phyloP scores from a whole-genome alignment of 2,797 vertebrate genomes.

The Sebastes kiyomatsui region DNA sequence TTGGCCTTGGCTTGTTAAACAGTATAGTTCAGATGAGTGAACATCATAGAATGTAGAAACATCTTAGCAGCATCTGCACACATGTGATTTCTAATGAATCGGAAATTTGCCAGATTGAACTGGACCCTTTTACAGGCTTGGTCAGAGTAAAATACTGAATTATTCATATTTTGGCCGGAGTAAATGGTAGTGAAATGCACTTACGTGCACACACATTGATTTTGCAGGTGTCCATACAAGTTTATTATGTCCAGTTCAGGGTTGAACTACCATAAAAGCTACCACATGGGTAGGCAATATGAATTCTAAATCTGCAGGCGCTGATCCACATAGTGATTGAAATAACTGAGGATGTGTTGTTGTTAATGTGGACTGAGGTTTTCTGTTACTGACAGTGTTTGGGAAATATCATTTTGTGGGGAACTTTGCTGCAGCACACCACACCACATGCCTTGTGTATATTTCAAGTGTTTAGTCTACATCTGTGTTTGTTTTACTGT shows the following conservation, averaged over 20 bases:
- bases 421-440: slow-evolving; percentile 16
- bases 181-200: not conserved
- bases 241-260: not conserved
- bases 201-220: not conserved
- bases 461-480: slow-evolving; percentile 40
- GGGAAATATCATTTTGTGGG: slow-evolving; percentile 22
- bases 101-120: not conserved
- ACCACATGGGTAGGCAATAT: not conserved
- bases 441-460: slow-evolving; percentile 19
- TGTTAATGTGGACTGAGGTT: slow-evolving; percentile 17
- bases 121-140: not conserved
- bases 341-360: slow-evolving; percentile 17
- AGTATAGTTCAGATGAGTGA: not conserved
- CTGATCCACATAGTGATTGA: slow-evolving; percentile 2
- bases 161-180: not conserved
- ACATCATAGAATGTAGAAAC: not conserved
- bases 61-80: not conserved
- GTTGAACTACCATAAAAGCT: not conserved
- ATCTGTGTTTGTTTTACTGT: slow-evolving; percentile 35
- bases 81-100: not conserved
- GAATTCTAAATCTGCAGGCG: not conserved
- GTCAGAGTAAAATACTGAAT: not conserved
- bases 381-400: slow-evolving; percentile 6
- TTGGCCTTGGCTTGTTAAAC: not conserved
- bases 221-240: not conserved